Percentiles rank a stretch among this genome's conserved stretches.
Conservation (phyloP, 2,888 invertebrate genomes). For the Microplitis deprimator region DNA sequence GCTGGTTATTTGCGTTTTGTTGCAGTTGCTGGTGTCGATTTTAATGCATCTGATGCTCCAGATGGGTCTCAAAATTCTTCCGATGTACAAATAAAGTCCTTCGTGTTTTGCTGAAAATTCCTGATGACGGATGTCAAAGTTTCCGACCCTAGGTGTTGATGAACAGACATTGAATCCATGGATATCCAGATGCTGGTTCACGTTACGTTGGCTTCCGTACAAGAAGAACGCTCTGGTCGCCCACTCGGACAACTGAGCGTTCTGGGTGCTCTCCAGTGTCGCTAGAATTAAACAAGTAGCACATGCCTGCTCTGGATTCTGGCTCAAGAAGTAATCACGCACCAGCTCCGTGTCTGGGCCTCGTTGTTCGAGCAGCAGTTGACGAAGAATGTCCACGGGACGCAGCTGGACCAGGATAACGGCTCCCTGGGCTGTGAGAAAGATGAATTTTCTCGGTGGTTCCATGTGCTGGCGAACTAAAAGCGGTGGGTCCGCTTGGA, state of each 20-base stretch:
- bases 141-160: slow-evolving; percentile 63
- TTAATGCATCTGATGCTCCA: slow-evolving; percentile 88
- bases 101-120: slow-evolving; percentile 89
- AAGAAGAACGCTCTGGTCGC: slow-evolving; percentile 93
- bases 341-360: slow-evolving; percentile 90
- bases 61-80: slow-evolving; percentile 88
- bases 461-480: slow-evolving; percentile 82
- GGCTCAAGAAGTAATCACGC: slow-evolving; percentile 87
- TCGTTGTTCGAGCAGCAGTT: slow-evolving; percentile 84
- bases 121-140: slow-evolving; percentile 59
- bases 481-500: slow-evolving; percentile 76
- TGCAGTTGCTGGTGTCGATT: slow-evolving; percentile 64
- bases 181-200: slow-evolving; percentile 55
- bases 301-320: slow-evolving; percentile 90
- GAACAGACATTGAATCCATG: slow-evolving; percentile 54
- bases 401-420: slow-evolving; percentile 87
- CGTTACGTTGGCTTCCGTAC: slow-evolving; percentile 83
- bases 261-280: slow-evolving; percentile 78
- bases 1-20: slow-evolving; percentile 63
- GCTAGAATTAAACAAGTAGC: slow-evolving; percentile 90
- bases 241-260: slow-evolving; percentile 84
- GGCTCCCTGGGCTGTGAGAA: slow-evolving; percentile 90
- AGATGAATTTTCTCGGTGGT: slow-evolving; percentile 83
- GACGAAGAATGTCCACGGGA: slow-evolving; percentile 89
- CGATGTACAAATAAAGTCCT: slow-evolving; percentile 92